Evolutionary conservation across 2,888 invertebrate genomes (phyloP), one percentile per base, ranked within the genome.

Genomic region (Clunio marinus): DNA sequence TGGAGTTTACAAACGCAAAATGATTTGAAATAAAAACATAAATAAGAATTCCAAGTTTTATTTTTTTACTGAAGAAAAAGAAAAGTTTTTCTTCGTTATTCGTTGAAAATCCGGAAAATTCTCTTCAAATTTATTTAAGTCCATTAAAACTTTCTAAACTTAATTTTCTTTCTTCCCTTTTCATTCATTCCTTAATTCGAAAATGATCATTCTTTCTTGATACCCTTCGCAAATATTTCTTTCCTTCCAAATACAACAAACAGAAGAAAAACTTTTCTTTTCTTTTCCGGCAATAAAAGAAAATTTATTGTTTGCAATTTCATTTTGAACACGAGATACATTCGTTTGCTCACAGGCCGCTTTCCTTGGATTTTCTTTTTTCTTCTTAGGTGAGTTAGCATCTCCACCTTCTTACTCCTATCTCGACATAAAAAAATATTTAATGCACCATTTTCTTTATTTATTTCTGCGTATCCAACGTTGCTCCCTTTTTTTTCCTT

Each of bases 241-340:
- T n/a, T n/a, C n/a, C n/a, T n/a, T n/a, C n/a, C n/a, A n/a, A n/a
- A n/a, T n/a, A n/a, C n/a, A n/a, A 27, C 8, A 28, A 57, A 57
- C 24, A 8, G n/a, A 25, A 24, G 57, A 28, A 58, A 58, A 58
- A 58, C 25, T 58, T 1, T 60, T 37, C 22, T 37, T 32, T 20
- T 41, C 15, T 62, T 20, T 62, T 62, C 28, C 32, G 13, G 28
- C 20, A 65, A 65, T 65, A 65, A 65, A 65, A 65, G 41, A 13
- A 41, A 65, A 65, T 65, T 65, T 65, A 65, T 65, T 65, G 25
- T 65, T 65, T 65, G 63, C 63, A 65, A 65, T 65, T 65, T 65
- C 37, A 45, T 27, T 65, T 46, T 65, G 46, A 46, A 46, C 27
- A 45, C 41, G 37, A 62, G 37, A 45, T 28, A 65, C 46, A 65